phyloP scores from a whole-genome alignment of 2,888 invertebrate genomes.

The Taphrorychus bicolor region DNA sequence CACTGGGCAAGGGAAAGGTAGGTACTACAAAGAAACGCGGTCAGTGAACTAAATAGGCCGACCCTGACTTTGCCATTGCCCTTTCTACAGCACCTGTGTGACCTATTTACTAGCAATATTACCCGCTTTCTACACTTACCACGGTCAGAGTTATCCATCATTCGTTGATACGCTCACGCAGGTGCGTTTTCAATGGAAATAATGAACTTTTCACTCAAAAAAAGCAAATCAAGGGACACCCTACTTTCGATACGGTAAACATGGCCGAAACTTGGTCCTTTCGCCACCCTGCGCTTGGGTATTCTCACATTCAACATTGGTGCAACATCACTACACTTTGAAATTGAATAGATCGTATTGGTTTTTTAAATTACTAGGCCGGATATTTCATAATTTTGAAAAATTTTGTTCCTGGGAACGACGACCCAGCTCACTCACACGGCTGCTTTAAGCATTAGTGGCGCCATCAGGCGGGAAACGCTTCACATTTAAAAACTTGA shows the following conservation, averaged over 20 bases:
- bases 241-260: slow-evolving; percentile 59
- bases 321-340: slow-evolving; percentile 16
- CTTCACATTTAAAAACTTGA: no score
- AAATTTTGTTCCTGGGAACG: slow-evolving; percentile 6
- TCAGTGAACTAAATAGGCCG: slow-evolving; percentile 68
- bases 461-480: slow-evolving; percentile 19
- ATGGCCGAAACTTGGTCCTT: slow-evolving; percentile 50
- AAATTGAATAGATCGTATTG: not conserved
- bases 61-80: slow-evolving; percentile 70
- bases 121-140: slow-evolving; percentile 35
- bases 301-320: slow-evolving; percentile 1
- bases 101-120: slow-evolving; percentile 1
- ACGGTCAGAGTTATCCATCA: slow-evolving; percentile 44
- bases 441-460: slow-evolving; percentile 17
- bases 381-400: slow-evolving; percentile 32
- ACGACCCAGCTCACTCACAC: slow-evolving; percentile 16
- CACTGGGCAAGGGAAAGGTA: no score
- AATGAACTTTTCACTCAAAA: slow-evolving; percentile 52
- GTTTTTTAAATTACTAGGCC: slow-evolving; percentile 21
- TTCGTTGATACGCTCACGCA: not conserved
- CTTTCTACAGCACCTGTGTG: slow-evolving; percentile 56
- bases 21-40: slow-evolving; percentile 62
- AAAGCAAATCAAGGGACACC: slow-evolving; percentile 54
- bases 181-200: slow-evolving; percentile 33
- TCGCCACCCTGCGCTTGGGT: not conserved